These are phyloP conservation scores for Mechanitis mazaeus DNA, from an alignment of 2,888 invertebrate genomes.

Conservation along the genomic window DNA sequence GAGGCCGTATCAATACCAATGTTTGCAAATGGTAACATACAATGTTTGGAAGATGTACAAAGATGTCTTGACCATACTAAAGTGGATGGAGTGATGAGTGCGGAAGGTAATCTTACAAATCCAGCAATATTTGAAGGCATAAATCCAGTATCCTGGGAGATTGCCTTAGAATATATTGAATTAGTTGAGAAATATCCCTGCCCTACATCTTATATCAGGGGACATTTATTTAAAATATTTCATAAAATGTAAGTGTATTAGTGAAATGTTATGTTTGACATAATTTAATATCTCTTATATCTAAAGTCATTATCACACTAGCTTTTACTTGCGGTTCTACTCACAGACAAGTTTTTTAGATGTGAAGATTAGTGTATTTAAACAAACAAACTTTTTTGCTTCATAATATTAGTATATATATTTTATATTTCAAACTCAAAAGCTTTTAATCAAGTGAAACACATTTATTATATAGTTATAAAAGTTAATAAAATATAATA, in stretches of 20 bases:
- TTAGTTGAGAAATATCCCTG: slow-evolving; percentile 90
- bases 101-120: slow-evolving; percentile 98
- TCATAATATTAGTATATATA: too few relatives aligned
- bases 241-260: slow-evolving; percentile 87
- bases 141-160: slow-evolving; percentile 91
- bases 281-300: too few relatives aligned
- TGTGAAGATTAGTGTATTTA: too few relatives aligned
- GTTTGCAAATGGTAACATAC: slow-evolving; percentile 98
- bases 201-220: slow-evolving; percentile 91
- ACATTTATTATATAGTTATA: too few relatives aligned
- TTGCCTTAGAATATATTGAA: slow-evolving; percentile 91
- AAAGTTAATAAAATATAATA: too few relatives aligned
- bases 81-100: slow-evolving; percentile 91
- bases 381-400: too few relatives aligned
- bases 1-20: slow-evolving; percentile 93
- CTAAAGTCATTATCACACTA: too few relatives aligned
- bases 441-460: too few relatives aligned
- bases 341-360: too few relatives aligned
- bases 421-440: too few relatives aligned
- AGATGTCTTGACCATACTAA: slow-evolving; percentile 90
- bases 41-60: slow-evolving; percentile 90
- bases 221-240: slow-evolving; percentile 97
- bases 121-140: slow-evolving; percentile 91
- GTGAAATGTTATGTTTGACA: too few relatives aligned
- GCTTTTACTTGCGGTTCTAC: too few relatives aligned